phyloP scores from a whole-genome alignment of 2,113 vertebrate genomes.

The Hirundichthys speculiger region DNA sequence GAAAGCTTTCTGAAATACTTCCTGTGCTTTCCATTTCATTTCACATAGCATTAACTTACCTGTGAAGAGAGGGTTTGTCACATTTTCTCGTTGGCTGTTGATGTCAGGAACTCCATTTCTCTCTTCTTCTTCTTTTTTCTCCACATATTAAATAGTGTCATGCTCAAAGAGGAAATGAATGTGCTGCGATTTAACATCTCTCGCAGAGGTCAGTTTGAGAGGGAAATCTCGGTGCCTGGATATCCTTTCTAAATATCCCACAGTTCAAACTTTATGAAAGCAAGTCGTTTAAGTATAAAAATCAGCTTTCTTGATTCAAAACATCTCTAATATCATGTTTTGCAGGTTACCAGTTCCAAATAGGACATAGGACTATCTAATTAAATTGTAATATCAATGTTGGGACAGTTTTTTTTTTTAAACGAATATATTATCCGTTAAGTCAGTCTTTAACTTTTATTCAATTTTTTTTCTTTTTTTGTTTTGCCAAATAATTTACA shows the following conservation, averaged over 20 bases:
- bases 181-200: constrained; percentile 30
- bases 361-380: no score
- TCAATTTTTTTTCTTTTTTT: no score
- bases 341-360: no score
- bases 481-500: no score
- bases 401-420: no score
- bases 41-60: constrained; percentile 20
- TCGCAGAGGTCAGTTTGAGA: constrained; percentile 25
- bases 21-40: neutral
- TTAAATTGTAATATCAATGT: no score
- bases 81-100: constrained; percentile 31
- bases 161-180: constrained; percentile 30
- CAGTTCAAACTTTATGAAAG: neutral
- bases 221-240: constrained; percentile 9
- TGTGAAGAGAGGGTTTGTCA: constrained; percentile 26
- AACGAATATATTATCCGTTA: no score
- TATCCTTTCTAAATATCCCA: neutral
- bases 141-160: constrained; percentile 28
- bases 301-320: no score
- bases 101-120: constrained; percentile 42
- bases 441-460: no score
- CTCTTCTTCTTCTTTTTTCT: constrained; percentile 28
- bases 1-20: constrained; percentile 17
- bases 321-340: no score
- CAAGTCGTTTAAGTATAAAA: no score